These are phyloP conservation scores for Pseudanteris insignis DNA, from an alignment of 2,888 invertebrate genomes.

Conservation along the genomic window DNA sequence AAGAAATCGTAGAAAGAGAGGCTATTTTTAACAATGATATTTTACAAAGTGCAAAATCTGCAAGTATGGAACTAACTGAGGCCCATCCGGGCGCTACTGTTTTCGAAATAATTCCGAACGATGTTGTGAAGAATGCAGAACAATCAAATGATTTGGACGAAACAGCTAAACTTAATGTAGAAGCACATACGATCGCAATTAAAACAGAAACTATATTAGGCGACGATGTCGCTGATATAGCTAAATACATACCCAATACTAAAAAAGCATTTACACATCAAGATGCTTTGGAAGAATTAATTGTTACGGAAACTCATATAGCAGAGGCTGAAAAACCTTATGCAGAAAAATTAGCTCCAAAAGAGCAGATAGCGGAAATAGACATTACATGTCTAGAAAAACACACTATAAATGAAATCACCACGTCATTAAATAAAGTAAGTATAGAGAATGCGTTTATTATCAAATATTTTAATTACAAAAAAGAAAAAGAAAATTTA, in stretches of 20 bases:
- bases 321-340: constrained; percentile 67
- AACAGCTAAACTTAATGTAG: constrained; percentile 62
- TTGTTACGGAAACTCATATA: constrained; percentile 65
- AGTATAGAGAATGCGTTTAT: too few relatives aligned
- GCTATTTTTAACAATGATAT: constrained; percentile 61
- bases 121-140: constrained; percentile 52
- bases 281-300: constrained; percentile 68
- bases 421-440: constrained; percentile 52
- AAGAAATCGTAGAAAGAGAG: constrained; percentile 67
- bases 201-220: constrained; percentile 67
- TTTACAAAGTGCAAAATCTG: constrained; percentile 65
- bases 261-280: constrained; percentile 65
- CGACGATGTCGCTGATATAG: constrained; percentile 52
- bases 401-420: constrained; percentile 56
- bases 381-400: constrained; percentile 55
- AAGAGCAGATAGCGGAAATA: constrained; percentile 54
- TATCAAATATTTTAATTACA: too few relatives aligned
- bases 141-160: constrained; percentile 49
- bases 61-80: constrained; percentile 63
- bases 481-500: too few relatives aligned
- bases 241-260: constrained; percentile 51
- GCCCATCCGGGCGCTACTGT: constrained; percentile 56
- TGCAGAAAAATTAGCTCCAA: constrained; percentile 64
- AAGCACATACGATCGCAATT: constrained; percentile 66
- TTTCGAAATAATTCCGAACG: constrained; percentile 59